Conservation (phyloP, 2,113 vertebrate genomes). For the Elephantulus edwardii region DNA sequence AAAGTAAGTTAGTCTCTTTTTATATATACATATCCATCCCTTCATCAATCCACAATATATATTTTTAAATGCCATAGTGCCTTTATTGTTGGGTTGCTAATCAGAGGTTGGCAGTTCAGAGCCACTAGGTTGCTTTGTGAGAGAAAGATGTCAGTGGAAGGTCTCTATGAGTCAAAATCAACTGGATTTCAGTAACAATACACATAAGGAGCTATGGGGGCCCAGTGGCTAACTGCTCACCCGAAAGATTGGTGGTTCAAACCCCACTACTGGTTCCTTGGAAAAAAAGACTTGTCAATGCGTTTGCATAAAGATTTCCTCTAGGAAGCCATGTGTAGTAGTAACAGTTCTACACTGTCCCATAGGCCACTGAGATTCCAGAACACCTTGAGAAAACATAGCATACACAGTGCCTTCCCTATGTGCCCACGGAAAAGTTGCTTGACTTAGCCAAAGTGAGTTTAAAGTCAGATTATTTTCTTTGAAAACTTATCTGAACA, state of each 20-base stretch:
- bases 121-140: no score
- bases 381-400: not conserved
- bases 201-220: no score
- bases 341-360: not conserved
- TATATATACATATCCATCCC: not conserved
- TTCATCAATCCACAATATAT: not conserved
- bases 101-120: no score
- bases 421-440: not conserved
- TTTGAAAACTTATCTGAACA: constrained; percentile 22
- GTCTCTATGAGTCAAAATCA: no score
- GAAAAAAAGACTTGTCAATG: no score
- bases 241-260: no score
- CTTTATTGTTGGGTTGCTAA: no score
- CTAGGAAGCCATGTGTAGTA: not conserved
- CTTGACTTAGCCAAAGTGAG: not conserved
- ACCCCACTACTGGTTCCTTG: no score
- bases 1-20: not conserved
- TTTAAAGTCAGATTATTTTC: constrained; percentile 32
- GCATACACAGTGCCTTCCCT: not conserved
- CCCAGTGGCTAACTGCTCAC: no score
- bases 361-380: not conserved
- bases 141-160: no score
- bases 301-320: not conserved
- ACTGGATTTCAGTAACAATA: no score
- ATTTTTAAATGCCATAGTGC: not conserved